Percentiles rank a stretch among this genome's conserved stretches.
phyloP scores from a whole-genome alignment of 2,113 vertebrate genomes.

The Poeciliopsis occidentalis region DNA sequence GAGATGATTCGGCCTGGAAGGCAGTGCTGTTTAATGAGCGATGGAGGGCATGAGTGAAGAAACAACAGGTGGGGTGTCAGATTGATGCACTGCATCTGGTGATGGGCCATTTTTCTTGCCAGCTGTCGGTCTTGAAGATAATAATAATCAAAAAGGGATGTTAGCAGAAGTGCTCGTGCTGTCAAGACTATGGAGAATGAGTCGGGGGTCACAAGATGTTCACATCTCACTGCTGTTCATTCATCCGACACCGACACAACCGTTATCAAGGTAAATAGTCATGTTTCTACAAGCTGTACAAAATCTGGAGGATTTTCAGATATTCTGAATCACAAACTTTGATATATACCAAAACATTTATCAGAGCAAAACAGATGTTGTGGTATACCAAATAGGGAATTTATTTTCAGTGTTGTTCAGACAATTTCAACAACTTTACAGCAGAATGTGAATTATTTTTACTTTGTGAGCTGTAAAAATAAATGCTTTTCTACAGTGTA shows the following conservation, averaged over 20 bases:
- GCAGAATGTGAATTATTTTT: neutral
- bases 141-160: slow-evolving; percentile 60
- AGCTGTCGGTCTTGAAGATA: slow-evolving; percentile 64
- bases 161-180: slow-evolving; percentile 41
- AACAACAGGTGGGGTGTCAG: slow-evolving; percentile 79
- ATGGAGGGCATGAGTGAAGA: slow-evolving; percentile 55
- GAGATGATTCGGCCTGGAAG: slow-evolving; percentile 75
- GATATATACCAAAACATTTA: slow-evolving; percentile 58
- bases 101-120: slow-evolving; percentile 63
- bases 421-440: neutral
- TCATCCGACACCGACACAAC: slow-evolving; percentile 38
- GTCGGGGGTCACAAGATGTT: slow-evolving; percentile 30
- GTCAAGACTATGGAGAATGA: slow-evolving; percentile 26
- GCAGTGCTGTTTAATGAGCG: slow-evolving; percentile 71
- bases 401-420: slow-evolving; percentile 22
- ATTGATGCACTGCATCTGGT: slow-evolving; percentile 70
- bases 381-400: slow-evolving; percentile 61
- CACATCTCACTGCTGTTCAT: slow-evolving; percentile 51
- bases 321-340: slow-evolving; percentile 65
- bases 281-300: slow-evolving; percentile 53
- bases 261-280: slow-evolving; percentile 62
- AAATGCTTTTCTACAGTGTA: slow-evolving; percentile 41
- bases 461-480: neutral
- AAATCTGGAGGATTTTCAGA: slow-evolving; percentile 52
- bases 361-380: slow-evolving; percentile 42